These are phyloP conservation scores for Sesia apiformis DNA, from an alignment of 2,888 invertebrate genomes.

Conservation along the genomic window DNA sequence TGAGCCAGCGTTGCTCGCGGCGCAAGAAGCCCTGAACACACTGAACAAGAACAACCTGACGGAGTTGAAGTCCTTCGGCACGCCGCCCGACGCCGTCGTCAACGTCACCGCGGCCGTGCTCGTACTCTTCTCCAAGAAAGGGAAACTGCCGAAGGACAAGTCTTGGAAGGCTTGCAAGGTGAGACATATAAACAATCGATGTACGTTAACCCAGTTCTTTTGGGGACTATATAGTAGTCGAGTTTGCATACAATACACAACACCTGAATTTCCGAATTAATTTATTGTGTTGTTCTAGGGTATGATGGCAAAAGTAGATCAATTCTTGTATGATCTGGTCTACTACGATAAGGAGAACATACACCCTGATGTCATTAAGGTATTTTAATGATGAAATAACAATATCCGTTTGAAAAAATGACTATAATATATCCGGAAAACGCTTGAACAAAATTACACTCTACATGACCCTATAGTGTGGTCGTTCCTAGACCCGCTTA, in stretches of 20 bases:
- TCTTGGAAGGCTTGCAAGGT: conserved; percentile 94
- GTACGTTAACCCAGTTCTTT: background rate
- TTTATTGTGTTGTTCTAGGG: conserved; percentile 34
- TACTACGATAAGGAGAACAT: conserved; percentile 96
- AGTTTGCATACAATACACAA: background rate
- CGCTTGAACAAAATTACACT: no score
- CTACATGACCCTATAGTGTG: background rate
- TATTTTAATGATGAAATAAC: conserved; percentile 26
- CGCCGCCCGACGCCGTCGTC: conserved; percentile 91
- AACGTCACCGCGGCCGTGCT: conserved; percentile 91
- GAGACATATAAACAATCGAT: conserved; percentile 3
- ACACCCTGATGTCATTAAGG: conserved; percentile 89
- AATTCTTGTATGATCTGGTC: conserved; percentile 86
- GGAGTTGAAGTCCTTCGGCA: conserved; percentile 94
- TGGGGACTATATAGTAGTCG: background rate
- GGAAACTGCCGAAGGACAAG: conserved; percentile 91
- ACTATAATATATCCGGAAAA: no score
- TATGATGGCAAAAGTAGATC: conserved; percentile 93
- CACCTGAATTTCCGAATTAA: background rate
- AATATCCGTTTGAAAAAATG: background rate
- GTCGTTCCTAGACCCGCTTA: background rate
- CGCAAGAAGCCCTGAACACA: conserved; percentile 92
- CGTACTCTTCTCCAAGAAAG: conserved; percentile 86
- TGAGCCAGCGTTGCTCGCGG: conserved; percentile 91
- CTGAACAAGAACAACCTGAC: conserved; percentile 95